Evolutionary conservation across 2,888 invertebrate genomes (phyloP).

Genomic region (Drosophila kambysellisi): DNA sequence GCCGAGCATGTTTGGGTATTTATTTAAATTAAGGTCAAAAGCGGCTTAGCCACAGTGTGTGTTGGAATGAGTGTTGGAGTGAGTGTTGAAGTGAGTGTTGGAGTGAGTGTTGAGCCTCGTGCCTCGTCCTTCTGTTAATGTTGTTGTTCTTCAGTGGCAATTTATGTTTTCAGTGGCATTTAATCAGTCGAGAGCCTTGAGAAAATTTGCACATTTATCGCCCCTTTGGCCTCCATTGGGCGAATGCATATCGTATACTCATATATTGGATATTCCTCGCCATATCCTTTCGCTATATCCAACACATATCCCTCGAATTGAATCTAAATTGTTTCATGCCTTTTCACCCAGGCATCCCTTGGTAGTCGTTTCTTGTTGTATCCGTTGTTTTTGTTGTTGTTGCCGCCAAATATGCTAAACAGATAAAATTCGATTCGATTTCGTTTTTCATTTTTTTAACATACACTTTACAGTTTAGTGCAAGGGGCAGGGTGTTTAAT

Average conservation of each 20-base stretch:
- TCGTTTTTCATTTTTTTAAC: slow-evolving; percentile 33
- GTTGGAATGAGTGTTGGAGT: background rate
- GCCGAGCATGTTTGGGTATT: slow-evolving; percentile 47
- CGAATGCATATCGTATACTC: slow-evolving; percentile 38
- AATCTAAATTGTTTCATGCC: slow-evolving; percentile 77
- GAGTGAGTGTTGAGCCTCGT: background rate
- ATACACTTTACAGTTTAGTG: slow-evolving; percentile 33
- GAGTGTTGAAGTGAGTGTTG: background rate
- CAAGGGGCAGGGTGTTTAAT: slow-evolving; percentile 35
- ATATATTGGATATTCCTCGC: slow-evolving; percentile 33
- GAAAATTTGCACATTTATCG: slow-evolving; percentile 71
- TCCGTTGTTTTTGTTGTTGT: slow-evolving; percentile 22
- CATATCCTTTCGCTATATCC: slow-evolving; percentile 30
- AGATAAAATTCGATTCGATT: slow-evolving; percentile 66
- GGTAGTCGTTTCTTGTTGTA: slow-evolving; percentile 39
- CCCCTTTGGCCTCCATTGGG: slow-evolving; percentile 35
- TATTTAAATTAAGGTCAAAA: slow-evolving; percentile 79
- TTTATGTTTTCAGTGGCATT: slow-evolving; percentile 73
- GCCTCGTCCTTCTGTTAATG: slow-evolving; percentile 48
- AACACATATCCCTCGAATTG: slow-evolving; percentile 59
- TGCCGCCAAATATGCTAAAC: slow-evolving; percentile 65
- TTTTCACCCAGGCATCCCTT: slow-evolving; percentile 41
- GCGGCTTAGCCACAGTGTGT: background rate
- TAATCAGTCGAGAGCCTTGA: slow-evolving; percentile 60
- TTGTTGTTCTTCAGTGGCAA: slow-evolving; percentile 57